Base-by-base conservation (phyloP, 2,113 vertebrate species). In the Bolborhynchus lineola region DNA sequence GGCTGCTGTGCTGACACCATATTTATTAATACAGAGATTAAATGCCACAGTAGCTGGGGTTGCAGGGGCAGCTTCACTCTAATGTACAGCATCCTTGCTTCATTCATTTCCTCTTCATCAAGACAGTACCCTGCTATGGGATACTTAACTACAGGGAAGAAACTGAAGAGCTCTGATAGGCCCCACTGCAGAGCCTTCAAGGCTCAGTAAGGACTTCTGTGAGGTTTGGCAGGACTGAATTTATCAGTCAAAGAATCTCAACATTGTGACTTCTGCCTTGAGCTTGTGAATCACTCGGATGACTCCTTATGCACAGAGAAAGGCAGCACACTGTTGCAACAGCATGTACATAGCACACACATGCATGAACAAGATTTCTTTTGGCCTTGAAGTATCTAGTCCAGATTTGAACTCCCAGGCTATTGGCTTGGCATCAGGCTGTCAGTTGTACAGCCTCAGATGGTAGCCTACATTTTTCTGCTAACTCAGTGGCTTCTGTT, bases 381-480 rank as follows among this genome's bases (percentile, higher is more conserved):
- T 55, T 67, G 76, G 81, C 83, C 53, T 59, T 39, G 41, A 68
- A 93, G 25, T 23, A 23, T 42, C 67, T 53, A 53, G 91, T 10
- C 86, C 79, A 95, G 90, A 78, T 94, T 94, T 86, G 64, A 72
- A 46, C 92, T 95, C 78, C 42, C 28, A 2, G 86, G 88, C 69
- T 92, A 33, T 63, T 96, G 94, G 92, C 94, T 79, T 91, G 80
- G 50, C 52, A 76, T 67, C 72, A 74, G 70, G 69, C 52, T 93
- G 52, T 26, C 92, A 93, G 79, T 53, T 87, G 93, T 82, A 44
- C 86, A 76, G 86, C 83, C 86, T 93, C 64, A 70, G 68, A 78
- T 35, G 68, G 70, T 9, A 88, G 71, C 90, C 82, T 57, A 42
- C 11, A 19, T 7, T 79, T 70, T 69, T 9, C 67, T 90, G 72